Conservation (phyloP, 2,888 invertebrate genomes). For the Eristalis intricaria region DNA sequence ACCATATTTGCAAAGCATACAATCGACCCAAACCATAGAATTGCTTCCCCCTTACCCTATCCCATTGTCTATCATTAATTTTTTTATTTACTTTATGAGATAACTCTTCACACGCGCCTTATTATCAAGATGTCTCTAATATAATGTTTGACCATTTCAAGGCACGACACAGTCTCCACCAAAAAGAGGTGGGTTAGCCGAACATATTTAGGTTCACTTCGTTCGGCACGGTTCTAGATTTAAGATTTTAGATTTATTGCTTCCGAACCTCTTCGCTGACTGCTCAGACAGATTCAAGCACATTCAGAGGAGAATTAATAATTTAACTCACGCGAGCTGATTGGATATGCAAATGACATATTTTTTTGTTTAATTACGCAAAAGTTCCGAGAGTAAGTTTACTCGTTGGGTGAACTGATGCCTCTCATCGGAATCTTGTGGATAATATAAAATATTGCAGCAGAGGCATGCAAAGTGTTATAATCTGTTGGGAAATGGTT, state of each 20-base stretch:
- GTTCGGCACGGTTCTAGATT: not conserved
- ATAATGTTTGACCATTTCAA: not conserved
- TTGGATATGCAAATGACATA: slow-evolving; percentile 17
- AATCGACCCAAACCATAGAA: not conserved
- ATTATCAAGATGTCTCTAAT: slow-evolving; percentile 30
- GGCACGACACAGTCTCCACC: no score
- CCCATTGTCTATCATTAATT: not conserved
- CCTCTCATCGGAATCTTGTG: not conserved
- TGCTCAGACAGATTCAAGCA: not conserved
- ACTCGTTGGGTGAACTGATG: not conserved
- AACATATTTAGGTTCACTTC: not conserved
- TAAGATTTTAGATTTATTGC: not conserved
- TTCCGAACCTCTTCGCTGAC: not conserved
- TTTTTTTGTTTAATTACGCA: not conserved
- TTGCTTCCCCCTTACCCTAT: not conserved
- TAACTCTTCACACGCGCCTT: slow-evolving; percentile 18
- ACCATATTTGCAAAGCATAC: not conserved
- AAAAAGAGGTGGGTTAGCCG: not conserved
- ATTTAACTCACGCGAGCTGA: slow-evolving; percentile 25
- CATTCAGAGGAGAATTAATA: not conserved
- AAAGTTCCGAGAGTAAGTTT: not conserved
- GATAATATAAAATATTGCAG: not conserved
- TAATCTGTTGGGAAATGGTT: not conserved
- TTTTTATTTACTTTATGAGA: not conserved
- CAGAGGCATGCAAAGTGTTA: no score